Base-by-base conservation (phyloP, 2,797 vertebrate genomes). In the Parauchenoglanis ngamensis region DNA sequence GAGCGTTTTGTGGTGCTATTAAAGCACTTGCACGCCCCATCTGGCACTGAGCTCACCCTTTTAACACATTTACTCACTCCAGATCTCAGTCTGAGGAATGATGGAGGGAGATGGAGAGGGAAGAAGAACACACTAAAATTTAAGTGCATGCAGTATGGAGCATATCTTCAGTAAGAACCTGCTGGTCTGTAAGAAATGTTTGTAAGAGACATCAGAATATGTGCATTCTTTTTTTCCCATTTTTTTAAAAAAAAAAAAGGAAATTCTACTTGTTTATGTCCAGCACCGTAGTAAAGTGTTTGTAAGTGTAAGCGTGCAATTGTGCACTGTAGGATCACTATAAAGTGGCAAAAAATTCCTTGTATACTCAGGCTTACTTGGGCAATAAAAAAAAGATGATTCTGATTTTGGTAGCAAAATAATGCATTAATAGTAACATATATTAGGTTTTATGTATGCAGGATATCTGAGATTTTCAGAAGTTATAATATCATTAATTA, bases 1-100 rank as follows among this genome's bases (percentile, higher is more conserved):
- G 93, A 95, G 92, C 90, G 90, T 94, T 94, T 93, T 93, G 93
- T 92, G 91, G 93, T 87, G 90, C 85, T 93, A 91, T 90, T 92
- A 92, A 94, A 91, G 91, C 88, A 90, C 91, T 92, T 86, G 92
- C 89, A 90, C 76, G 86, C 93, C 83, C 89, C 90, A 89, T 90
- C 93, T 93, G 88, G 91, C 93, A 92, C 92, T 87, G 91, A 92
- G 92, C 90, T 88, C 88, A 88, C 73, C 89, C 89, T 90, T 89
- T 91, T 88, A 90, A 90, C 87, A 87, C 88, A 88, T 90, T 91
- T 90, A 90, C 88, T 88, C 86, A 90, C 88, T 88, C 40, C 84
- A 85, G 81, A 88, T 88, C 89, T 91, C 87, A 82, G 86, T 79
- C 75, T 86, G 75, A 91, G 86, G 77, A 67, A 59, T 84, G 84